Evolutionary conservation across 1,140 invertebrate genomes (phyloP).

Genomic region (Nautilus pompilius): DNA sequence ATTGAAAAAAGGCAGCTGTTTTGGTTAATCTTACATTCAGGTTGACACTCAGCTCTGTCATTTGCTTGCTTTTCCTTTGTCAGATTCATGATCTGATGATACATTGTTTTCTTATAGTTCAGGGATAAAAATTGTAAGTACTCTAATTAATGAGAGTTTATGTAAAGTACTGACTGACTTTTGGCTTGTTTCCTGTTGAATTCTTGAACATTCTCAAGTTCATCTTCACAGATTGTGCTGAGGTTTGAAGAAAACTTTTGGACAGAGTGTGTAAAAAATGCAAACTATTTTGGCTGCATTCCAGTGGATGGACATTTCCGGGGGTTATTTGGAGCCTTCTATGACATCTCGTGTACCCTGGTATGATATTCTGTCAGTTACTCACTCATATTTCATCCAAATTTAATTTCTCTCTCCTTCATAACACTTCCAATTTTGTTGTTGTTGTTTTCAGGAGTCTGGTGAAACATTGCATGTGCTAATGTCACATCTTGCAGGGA

Average conservation of each 20-base stretch:
- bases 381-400: not conserved
- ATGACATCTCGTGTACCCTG: constrained; percentile 49
- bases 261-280: constrained; percentile 37
- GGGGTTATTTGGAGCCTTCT: constrained; percentile 56
- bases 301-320: constrained; percentile 28
- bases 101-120: too few species aligned
- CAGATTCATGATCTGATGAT: too few species aligned
- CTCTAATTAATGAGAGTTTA: too few species aligned
- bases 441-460: constrained; percentile 13
- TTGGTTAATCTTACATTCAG: too few species aligned
- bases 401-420: not conserved
- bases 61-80: too few species aligned
- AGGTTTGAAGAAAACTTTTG: constrained; percentile 56
- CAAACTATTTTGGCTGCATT: constrained; percentile 54
- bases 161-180: too few species aligned
- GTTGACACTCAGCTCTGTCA: too few species aligned
- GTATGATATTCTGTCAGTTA: constrained; percentile 18
- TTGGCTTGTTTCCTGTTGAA: too few species aligned
- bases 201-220: too few species aligned
- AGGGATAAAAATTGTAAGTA: too few species aligned
- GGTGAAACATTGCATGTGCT: constrained; percentile 28
- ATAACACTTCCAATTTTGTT: not conserved
- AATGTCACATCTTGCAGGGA: constrained; percentile 53
- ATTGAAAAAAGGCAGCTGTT: too few species aligned
- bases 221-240: constrained; percentile 52